Percentiles rank a stretch among this genome's conserved stretches.
phyloP scores from a whole-genome alignment of 2,888 invertebrate genomes.

The Drosophila sordidapex region DNA sequence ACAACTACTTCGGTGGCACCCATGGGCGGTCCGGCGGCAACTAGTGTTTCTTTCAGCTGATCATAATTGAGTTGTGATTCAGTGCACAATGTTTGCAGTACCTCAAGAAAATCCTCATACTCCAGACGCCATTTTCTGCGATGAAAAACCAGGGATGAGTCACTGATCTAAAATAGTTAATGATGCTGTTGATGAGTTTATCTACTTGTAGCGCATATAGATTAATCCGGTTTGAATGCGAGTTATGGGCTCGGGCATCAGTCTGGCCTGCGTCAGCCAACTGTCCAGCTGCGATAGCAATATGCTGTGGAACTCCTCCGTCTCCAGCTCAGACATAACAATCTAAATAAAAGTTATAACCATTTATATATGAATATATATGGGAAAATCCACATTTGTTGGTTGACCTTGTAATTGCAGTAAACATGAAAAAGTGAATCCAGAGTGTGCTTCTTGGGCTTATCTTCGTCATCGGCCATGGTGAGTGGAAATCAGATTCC shows the following conservation, averaged over 20 bases:
- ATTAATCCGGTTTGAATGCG: constrained; percentile 74
- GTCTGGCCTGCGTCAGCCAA: constrained; percentile 72
- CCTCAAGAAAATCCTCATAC: constrained; percentile 73
- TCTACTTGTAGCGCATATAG: constrained; percentile 77
- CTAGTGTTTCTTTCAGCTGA: constrained; percentile 52
- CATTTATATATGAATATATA: not conserved
- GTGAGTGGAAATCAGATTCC: not conserved
- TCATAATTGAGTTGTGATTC: constrained; percentile 54
- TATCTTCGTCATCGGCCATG: constrained; percentile 78
- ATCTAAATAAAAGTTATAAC: constrained; percentile 22
- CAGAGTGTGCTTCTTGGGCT: constrained; percentile 68
- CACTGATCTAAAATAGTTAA: not conserved
- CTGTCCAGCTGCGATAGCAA: constrained; percentile 74
- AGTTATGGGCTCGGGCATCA: constrained; percentile 62
- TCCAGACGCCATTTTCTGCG: constrained; percentile 78
- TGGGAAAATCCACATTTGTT: not conserved
- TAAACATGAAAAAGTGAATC: constrained; percentile 72
- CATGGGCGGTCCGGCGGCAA: constrained; percentile 56
- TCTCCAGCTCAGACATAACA: constrained; percentile 63
- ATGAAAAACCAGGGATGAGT: not conserved
- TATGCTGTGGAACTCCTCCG: constrained; percentile 66
- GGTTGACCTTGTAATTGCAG: constrained; percentile 60
- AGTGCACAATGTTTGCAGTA: constrained; percentile 51
- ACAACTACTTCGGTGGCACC: constrained; percentile 51
- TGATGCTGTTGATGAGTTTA: constrained; percentile 7